Evolutionary conservation across 2,113 vertebrate genomes (phyloP), one percentile per base, ranked within the genome.

Genomic region (Rhinogobius similis): DNA sequence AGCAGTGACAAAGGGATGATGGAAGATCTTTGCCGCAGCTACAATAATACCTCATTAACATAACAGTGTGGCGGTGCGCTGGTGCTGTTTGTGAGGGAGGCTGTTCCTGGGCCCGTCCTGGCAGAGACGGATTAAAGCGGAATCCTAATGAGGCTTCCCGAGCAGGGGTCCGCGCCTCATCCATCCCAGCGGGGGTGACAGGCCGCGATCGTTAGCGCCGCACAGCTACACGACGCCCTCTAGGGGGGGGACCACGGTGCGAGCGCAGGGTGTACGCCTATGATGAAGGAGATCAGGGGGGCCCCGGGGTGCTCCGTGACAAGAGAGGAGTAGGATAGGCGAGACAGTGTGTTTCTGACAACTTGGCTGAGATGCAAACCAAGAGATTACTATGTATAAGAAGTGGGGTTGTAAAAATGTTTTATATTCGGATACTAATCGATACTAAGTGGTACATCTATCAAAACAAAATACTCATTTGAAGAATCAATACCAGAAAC

Each of bases 81-180:
- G 52, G n/a, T 68, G 55, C 67, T 79, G 68, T 70, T 64, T 72
- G 62, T 13, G 53, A 50, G 55, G 5, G 67, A 64, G 65, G 41
- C 26, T 55, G 62, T 77, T 71, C 92, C 90, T 89, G 90, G 86
- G 76, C 78, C 73, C 29, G 86, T 87, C 93, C 90, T 96, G 96
- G 95, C 96, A 94, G 88, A 96, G 95, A 97, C 92, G 92, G 96
- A 98, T 98, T 96, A 96, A 95, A 93, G 83, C 92, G 84, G 95
- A 98, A 98, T 97, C 94, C 94, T 95, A 96, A 98, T 97, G 96
- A 95, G 96, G 94, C 84, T 88, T 84, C 75, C 70, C 73, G 86
- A 89, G 86, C 75, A 62, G 92, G 93, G 94, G 92, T 89, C 89
- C 88, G 93, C 91, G 82, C 85, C 89, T 94, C 95, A 97, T 97